phyloP scores from a whole-genome alignment of 1,140 invertebrate species.

The Babylonia areolata region DNA sequence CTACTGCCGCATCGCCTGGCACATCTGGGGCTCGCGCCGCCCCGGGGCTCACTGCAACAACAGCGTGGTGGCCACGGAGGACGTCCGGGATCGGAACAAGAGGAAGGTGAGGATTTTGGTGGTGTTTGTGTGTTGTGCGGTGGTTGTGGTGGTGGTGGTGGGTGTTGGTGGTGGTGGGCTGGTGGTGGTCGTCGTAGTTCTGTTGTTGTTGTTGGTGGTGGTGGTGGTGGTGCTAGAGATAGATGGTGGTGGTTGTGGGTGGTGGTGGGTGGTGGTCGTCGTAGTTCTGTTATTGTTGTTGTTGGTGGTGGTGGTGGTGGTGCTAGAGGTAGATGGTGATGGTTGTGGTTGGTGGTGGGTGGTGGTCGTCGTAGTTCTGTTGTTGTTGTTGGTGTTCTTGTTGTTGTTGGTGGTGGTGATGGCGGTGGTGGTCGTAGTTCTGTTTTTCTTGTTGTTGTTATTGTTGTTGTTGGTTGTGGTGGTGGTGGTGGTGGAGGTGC shows the following conservation, averaged over 20 bases:
- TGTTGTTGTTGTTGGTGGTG: neutral
- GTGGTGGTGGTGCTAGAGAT: neutral
- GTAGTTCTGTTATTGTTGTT: too few species aligned
- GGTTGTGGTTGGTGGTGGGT: too few species aligned
- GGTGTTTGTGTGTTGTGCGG: neutral
- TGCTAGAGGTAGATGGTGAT: too few species aligned
- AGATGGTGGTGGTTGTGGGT: neutral
- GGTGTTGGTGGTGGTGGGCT: neutral
- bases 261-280: neutral
- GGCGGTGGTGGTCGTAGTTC: neutral
- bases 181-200: neutral
- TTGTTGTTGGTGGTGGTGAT: neutral
- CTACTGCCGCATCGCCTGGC: slow-evolving; percentile 84
- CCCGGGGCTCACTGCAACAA: slow-evolving; percentile 80
- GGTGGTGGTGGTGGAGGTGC: too few species aligned
- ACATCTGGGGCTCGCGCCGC: slow-evolving; percentile 85
- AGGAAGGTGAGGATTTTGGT: slow-evolving; percentile 82
- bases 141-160: neutral
- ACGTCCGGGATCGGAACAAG: slow-evolving; percentile 86
- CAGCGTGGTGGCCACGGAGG: slow-evolving; percentile 82
- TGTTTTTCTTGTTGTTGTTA: too few species aligned
- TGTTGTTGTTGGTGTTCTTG: too few species aligned
- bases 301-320: neutral
- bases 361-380: too few species aligned
- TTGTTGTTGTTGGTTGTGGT: too few species aligned